Evolutionary conservation across 2,113 vertebrate species (phyloP).

Genomic region (Mormyrus lacerda): DNA sequence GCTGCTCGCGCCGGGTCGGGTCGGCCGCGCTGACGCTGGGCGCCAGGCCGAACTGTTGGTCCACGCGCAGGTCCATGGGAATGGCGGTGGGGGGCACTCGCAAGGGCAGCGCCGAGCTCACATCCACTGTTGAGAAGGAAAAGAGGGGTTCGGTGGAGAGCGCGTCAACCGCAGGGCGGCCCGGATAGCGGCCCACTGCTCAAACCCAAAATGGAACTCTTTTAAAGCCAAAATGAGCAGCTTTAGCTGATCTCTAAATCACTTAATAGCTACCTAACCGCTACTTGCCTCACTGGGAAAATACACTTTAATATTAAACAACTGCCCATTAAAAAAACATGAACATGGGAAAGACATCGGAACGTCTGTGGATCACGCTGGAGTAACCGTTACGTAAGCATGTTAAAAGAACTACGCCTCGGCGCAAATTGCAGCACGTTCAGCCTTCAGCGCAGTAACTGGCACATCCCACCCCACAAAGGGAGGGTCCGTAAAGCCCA

Average conservation of each 20-base stretch:
- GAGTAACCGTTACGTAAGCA: not conserved
- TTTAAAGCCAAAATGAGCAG: not conserved
- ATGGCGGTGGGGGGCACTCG: conserved; percentile 75
- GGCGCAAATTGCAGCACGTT: not conserved
- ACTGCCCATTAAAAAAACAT: not conserved
- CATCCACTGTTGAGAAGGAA: conserved; percentile 68
- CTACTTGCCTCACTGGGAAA: not conserved
- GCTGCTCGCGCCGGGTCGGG: conserved; percentile 75
- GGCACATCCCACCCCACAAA: not conserved
- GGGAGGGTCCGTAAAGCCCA: not conserved
- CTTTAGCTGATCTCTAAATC: not conserved
- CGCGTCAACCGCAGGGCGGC: not conserved
- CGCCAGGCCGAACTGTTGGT: conserved; percentile 78
- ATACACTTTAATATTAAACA: not conserved
- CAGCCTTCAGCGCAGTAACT: not conserved
- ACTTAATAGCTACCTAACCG: not conserved
- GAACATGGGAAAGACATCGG: not conserved
- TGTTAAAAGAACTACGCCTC: not conserved
- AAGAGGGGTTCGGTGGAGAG: too few relatives aligned
- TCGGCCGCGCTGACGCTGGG: conserved; percentile 62
- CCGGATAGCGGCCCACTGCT: not conserved
- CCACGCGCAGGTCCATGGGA: conserved; percentile 91
- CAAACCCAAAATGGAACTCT: not conserved
- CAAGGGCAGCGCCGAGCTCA: conserved; percentile 80
- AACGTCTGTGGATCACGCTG: not conserved